Percentiles rank a stretch among this genome's conserved stretches.
phyloP scores from a whole-genome alignment of 2,797 vertebrate genomes.

The Chloroceryle amazona region DNA sequence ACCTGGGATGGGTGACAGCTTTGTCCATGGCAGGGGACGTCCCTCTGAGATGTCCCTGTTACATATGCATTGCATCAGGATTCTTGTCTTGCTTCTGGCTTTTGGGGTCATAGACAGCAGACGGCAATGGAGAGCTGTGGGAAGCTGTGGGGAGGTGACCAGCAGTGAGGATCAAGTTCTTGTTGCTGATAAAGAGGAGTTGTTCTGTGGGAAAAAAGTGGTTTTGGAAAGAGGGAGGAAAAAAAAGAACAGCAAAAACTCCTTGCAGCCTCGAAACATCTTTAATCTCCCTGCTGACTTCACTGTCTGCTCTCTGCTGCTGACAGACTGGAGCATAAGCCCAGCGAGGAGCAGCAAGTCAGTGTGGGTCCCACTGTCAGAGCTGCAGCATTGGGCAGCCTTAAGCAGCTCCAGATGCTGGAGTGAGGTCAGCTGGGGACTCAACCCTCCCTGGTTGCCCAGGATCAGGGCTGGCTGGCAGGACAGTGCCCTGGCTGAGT shows the following conservation, averaged over 20 bases:
- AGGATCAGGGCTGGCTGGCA: rapidly evolving
- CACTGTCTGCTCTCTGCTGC: background rate
- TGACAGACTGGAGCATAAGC: background rate
- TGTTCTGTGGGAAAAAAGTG: background rate
- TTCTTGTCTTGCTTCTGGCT: rapidly evolving
- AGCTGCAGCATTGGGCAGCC: background rate
- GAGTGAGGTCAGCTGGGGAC: background rate
- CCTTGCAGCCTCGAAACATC: background rate
- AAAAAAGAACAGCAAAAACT: background rate
- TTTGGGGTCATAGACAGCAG: background rate
- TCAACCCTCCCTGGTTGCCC: background rate
- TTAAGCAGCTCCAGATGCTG: slow-evolving; percentile 4
- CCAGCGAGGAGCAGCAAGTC: background rate
- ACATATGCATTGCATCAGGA: rapidly evolving
- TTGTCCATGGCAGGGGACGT: rapidly evolving
- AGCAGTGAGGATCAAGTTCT: background rate
- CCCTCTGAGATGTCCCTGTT: background rate
- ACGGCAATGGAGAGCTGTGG: background rate
- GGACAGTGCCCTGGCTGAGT: background rate
- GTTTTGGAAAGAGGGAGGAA: background rate
- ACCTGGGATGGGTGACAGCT: background rate
- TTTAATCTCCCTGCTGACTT: background rate
- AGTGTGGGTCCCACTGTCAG: background rate
- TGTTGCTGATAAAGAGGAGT: background rate
- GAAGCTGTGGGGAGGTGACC: background rate